Conservation (phyloP, 1,140 invertebrate genomes). For the Sinonovacula constricta region DNA sequence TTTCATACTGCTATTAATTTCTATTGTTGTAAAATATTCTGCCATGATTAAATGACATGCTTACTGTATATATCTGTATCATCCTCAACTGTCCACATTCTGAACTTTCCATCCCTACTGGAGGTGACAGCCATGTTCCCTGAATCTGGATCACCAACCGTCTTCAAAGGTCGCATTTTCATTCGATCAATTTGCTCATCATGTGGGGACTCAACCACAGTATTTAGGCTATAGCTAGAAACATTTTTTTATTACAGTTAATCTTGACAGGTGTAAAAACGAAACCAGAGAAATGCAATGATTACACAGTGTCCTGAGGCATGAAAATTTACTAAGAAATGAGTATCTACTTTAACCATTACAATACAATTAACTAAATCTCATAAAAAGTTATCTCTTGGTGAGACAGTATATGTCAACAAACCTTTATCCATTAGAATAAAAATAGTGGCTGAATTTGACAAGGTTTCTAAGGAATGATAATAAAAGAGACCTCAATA, state of each 20-base stretch:
- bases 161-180: constrained; percentile 82
- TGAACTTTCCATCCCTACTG: constrained; percentile 86
- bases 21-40: no score
- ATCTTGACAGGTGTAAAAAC: background rate
- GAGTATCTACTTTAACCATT: no score
- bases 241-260: background rate
- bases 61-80: constrained; percentile 76
- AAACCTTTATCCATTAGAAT: no score
- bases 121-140: constrained; percentile 82
- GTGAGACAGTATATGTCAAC: no score
- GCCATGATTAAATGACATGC: no score
- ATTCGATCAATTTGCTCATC: constrained; percentile 82
- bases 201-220: constrained; percentile 87
- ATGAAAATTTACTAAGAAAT: no score
- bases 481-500: no score
- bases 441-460: no score
- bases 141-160: constrained; percentile 4
- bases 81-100: constrained; percentile 85
- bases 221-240: constrained; percentile 87
- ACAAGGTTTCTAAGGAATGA: no score
- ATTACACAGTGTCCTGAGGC: no score
- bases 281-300: background rate
- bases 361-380: no score
- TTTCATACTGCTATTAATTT: no score
- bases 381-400: background rate